Conservation (phyloP, 2,797 vertebrate genomes). For the Heterohyrax brucei region DNA sequence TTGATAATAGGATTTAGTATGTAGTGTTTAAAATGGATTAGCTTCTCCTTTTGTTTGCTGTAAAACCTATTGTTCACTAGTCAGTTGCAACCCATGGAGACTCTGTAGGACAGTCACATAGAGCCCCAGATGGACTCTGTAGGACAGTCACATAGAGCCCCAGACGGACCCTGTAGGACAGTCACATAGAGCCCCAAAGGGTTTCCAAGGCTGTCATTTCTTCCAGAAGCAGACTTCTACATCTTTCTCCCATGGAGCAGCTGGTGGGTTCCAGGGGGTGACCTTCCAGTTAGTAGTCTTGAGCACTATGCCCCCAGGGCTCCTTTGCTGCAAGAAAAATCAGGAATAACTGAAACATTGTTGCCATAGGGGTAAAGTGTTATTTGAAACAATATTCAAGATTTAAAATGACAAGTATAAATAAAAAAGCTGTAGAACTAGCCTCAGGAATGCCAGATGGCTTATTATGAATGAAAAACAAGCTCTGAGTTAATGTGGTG, state of each 20-base stretch:
- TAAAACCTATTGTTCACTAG: not conserved
- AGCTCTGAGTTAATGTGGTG: not conserved
- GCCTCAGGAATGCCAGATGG: not conserved
- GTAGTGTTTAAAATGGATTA: conserved; percentile 14
- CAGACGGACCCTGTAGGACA: too few relatives aligned
- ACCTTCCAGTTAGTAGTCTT: too few relatives aligned
- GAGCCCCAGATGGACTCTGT: too few relatives aligned
- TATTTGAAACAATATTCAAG: conserved; percentile 27
- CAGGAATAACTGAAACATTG: not conserved
- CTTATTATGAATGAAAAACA: not conserved
- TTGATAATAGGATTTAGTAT: not conserved
- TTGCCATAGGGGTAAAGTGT: not conserved
- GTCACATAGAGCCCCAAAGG: too few relatives aligned
- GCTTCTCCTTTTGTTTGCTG: not conserved
- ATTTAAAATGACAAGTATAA: not conserved
- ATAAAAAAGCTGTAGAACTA: not conserved
- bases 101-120: too few relatives aligned
- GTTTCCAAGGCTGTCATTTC: too few relatives aligned
- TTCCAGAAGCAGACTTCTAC: too few relatives aligned
- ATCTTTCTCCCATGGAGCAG: too few relatives aligned
- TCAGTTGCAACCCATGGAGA: not conserved
- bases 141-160: too few relatives aligned
- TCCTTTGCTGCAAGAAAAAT: not conserved
- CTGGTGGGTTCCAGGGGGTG: too few relatives aligned
- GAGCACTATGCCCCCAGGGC: too few relatives aligned